Conservation (phyloP, 2,888 invertebrate genomes). For the Gastrophysa polygoni region DNA sequence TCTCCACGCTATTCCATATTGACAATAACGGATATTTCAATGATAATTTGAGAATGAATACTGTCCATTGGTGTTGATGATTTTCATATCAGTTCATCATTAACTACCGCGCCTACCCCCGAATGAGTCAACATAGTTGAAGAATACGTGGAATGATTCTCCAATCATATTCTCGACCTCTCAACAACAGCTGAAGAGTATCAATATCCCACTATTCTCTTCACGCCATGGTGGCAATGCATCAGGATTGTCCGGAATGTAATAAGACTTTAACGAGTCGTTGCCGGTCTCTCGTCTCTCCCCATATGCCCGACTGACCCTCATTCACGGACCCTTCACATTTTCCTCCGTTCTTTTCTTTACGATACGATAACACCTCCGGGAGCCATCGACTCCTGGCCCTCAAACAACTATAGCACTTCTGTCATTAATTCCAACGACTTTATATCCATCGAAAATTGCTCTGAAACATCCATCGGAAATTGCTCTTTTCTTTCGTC, state of each 20-base stretch:
- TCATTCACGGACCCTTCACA: constrained; percentile 39
- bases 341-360: constrained; percentile 40
- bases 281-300: constrained; percentile 40
- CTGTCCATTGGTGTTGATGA: too few relatives aligned
- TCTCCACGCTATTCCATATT: too few relatives aligned
- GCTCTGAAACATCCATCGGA: constrained; percentile 21
- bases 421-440: constrained; percentile 44
- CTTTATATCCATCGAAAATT: constrained; percentile 38
- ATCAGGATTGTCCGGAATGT: constrained; percentile 39
- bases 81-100: too few relatives aligned
- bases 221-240: constrained; percentile 34
- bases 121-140: too few relatives aligned
- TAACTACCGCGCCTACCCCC: too few relatives aligned
- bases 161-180: too few relatives aligned
- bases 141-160: too few relatives aligned
- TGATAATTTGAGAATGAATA: too few relatives aligned
- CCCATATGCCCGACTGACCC: constrained; percentile 35
- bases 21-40: too few relatives aligned
- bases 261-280: constrained; percentile 43
- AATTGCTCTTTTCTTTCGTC: constrained; percentile 10
- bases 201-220: constrained; percentile 4
- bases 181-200: too few relatives aligned
- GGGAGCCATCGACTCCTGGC: constrained; percentile 42
- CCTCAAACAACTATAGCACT: constrained; percentile 37
- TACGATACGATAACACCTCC: constrained; percentile 44